phyloP scores from a whole-genome alignment of 53 echinoderm and acorn worm genomes.

The Holothuria scabra region DNA sequence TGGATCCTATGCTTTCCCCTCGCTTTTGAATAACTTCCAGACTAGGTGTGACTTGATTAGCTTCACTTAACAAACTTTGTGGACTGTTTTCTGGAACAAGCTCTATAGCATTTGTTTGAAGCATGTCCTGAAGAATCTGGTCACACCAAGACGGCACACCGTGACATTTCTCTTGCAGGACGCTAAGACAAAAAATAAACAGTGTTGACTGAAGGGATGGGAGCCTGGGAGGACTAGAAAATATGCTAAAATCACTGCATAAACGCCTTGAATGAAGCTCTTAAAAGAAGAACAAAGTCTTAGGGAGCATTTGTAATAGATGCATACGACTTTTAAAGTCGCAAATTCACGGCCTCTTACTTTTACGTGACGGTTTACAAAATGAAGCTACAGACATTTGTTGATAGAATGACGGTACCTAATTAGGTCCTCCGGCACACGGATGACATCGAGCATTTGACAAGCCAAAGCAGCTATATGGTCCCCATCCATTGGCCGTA shows the following conservation, averaged over 20 bases:
- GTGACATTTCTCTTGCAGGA: constrained; percentile 91
- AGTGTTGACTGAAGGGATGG: no score
- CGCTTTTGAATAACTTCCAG: constrained; percentile 75
- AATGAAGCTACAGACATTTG: background rate
- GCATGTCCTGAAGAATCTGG: constrained; percentile 89
- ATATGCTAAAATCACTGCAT: no score
- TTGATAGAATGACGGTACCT: constrained; percentile 50
- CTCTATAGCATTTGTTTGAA: constrained; percentile 71
- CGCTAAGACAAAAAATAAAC: constrained; percentile 41
- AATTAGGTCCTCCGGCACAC: constrained; percentile 84
- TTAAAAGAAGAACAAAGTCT: no score
- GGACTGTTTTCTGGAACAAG: constrained; percentile 69
- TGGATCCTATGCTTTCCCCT: constrained; percentile 56
- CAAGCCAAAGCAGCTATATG: constrained; percentile 92
- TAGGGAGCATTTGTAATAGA: no score
- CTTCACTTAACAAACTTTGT: constrained; percentile 24
- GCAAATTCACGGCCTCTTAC: no score
- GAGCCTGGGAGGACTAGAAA: no score
- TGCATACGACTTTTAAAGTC: no score
- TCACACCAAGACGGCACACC: constrained; percentile 97
- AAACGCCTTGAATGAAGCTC: background rate
- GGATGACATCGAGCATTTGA: constrained; percentile 86
- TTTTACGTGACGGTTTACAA: no score
- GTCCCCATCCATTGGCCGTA: constrained; percentile 66
- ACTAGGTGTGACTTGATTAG: constrained; percentile 66